Conservation (phyloP, 2,888 invertebrate species). For the Sphaeridia pumilis region DNA sequence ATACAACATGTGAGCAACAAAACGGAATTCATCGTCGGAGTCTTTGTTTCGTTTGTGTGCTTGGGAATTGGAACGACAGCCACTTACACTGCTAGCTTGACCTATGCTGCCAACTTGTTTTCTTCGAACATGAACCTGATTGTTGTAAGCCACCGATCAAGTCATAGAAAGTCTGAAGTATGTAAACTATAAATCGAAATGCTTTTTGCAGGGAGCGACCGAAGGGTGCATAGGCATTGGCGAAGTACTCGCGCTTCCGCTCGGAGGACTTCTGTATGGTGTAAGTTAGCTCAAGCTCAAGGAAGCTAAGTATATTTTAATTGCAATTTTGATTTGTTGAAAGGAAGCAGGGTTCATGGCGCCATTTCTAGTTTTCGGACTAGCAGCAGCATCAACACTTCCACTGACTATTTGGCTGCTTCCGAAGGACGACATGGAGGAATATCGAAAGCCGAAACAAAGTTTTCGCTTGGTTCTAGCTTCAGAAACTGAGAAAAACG, state of each 20-base stretch:
- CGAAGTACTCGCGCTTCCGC: background rate
- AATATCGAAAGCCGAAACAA: too few relatives aligned
- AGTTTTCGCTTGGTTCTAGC: too few relatives aligned
- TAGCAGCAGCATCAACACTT: background rate
- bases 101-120: background rate
- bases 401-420: background rate
- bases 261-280: background rate
- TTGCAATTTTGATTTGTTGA: background rate
- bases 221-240: constrained; percentile 1
- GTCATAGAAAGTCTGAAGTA: too few relatives aligned
- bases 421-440: background rate
- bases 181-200: too few relatives aligned
- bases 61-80: background rate
- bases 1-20: background rate
- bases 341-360: background rate
- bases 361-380: background rate
- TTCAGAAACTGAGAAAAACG: too few relatives aligned
- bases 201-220: background rate
- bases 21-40: background rate
- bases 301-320: background rate
- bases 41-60: background rate
- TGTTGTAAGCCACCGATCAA: background rate
- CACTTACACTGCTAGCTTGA: background rate
- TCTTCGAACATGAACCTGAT: background rate
- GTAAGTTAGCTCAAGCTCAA: background rate